These are phyloP conservation scores for Picus viridis DNA, from an alignment of 2,797 vertebrate species.

Conservation along the genomic window DNA sequence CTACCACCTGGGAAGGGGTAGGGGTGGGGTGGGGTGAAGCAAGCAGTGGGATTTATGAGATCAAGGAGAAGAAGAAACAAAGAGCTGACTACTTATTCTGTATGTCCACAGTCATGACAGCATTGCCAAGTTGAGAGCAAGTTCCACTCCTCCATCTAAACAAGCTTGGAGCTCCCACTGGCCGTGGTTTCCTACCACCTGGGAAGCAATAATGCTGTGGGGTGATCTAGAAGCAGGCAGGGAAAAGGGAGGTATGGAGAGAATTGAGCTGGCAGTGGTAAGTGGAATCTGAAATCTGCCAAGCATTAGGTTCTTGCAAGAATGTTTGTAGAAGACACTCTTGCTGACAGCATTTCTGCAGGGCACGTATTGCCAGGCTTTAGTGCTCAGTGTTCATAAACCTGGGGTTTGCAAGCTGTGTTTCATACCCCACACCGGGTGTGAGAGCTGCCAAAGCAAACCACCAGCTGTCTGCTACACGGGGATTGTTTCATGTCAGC, in stretches of 20 bases:
- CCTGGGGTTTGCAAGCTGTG: background rate
- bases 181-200: background rate
- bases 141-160: no score
- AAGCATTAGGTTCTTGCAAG: background rate
- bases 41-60: no score
- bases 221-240: background rate
- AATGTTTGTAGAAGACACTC: background rate
- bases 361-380: background rate
- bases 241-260: background rate
- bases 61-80: no score
- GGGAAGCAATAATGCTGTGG: background rate
- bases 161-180: background rate
- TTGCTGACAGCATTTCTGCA: background rate
- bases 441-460: background rate
- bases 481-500: background rate
- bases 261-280: background rate
- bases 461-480: rapidly evolving
- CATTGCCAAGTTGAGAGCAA: no score
- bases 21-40: background rate
- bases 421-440: rapidly evolving
- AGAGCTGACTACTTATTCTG: no score
- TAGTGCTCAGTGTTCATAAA: background rate
- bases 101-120: no score
- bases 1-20: background rate
- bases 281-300: background rate